These are phyloP conservation scores for Dorcus parallelipipedus DNA, from an alignment of 2,888 invertebrate species.

Conservation along the genomic window DNA sequence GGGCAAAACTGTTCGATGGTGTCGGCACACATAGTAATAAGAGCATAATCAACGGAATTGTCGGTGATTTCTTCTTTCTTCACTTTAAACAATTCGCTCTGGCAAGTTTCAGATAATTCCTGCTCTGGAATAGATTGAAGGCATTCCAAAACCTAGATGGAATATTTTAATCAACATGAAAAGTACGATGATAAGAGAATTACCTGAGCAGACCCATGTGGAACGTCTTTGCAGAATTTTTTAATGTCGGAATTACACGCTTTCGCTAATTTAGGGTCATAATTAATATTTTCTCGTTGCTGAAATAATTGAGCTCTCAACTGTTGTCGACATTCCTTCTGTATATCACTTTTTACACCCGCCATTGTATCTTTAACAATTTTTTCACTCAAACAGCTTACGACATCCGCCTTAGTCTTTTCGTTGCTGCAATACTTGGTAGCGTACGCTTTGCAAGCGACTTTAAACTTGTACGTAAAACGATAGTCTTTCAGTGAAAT, in stretches of 20 bases:
- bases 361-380: constrained; percentile 85
- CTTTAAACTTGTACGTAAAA: constrained; percentile 92
- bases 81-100: constrained; percentile 77
- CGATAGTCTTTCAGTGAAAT: constrained; percentile 90
- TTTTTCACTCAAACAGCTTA: constrained; percentile 84
- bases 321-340: constrained; percentile 88
- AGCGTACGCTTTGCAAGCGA: constrained; percentile 85
- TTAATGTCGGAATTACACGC: constrained; percentile 79
- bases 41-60: constrained; percentile 81
- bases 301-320: constrained; percentile 87
- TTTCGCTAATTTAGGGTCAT: constrained; percentile 80
- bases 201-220: constrained; percentile 63
- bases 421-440: constrained; percentile 64
- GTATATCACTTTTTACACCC: constrained; percentile 72
- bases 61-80: constrained; percentile 83
- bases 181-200: constrained; percentile 20
- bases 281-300: constrained; percentile 82
- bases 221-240: constrained; percentile 65
- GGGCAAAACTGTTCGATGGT: constrained; percentile 86
- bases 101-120: constrained; percentile 67
- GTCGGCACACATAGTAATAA: constrained; percentile 78
- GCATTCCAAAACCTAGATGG: constrained; percentile 72
- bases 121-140: constrained; percentile 60
- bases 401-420: constrained; percentile 75
- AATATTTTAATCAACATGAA: constrained; percentile 3